phyloP scores from a whole-genome alignment of 2,888 invertebrate genomes.

The Andrena trimmerana region DNA sequence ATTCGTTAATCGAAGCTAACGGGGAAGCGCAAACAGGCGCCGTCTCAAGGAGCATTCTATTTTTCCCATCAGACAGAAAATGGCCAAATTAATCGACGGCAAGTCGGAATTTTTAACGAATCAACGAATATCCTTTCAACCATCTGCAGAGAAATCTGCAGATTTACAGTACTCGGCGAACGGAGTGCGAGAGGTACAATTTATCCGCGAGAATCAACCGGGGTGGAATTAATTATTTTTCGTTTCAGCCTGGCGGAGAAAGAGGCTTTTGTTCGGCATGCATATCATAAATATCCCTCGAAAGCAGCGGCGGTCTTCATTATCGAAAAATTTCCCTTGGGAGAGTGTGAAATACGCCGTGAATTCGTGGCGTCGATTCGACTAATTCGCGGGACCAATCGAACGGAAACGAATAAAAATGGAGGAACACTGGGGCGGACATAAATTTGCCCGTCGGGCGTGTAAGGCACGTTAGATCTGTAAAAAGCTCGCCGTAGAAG shows the following conservation, averaged over 20 bases:
- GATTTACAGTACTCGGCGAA: no score
- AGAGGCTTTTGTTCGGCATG: background rate
- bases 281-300: background rate
- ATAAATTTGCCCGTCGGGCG: background rate
- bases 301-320: background rate
- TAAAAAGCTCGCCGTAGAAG: background rate
- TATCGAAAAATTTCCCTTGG: background rate
- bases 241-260: background rate
- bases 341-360: background rate
- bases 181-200: background rate
- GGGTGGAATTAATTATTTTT: background rate
- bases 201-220: background rate
- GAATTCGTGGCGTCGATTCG: background rate
- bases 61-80: background rate
- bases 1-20: background rate
- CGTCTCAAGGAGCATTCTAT: background rate
- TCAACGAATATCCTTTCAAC: no score
- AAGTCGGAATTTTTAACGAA: background rate
- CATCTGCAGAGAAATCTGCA: no score
- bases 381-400: conserved; percentile 7
- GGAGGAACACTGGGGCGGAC: background rate
- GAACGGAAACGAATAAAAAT: background rate
- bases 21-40: background rate
- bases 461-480: background rate
- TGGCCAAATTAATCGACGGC: background rate